Base-by-base conservation (phyloP, 2,113 vertebrate species). In the Kryptolebias marmoratus region DNA sequence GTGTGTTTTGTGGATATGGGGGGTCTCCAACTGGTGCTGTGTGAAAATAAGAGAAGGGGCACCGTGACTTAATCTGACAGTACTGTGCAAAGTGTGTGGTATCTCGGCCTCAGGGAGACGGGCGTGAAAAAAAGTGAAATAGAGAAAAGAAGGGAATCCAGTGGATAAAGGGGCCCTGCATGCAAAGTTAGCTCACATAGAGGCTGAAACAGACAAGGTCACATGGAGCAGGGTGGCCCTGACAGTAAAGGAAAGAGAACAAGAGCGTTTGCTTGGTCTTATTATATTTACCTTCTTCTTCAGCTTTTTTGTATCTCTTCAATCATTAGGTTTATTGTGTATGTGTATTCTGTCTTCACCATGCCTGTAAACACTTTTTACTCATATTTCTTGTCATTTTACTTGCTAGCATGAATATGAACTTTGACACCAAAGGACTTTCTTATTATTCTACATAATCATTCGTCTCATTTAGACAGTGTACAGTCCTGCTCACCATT, bases 191-290 rank as follows among this genome's bases (percentile, higher is more conserved):
- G 78, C 81, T 84, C 89, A 89, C 67, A 82, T 88, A 86, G 88
- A 84, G 88, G 72, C 69, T 30, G 82, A 88, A 90, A 92, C 89
- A 89, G 93, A 90, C 91, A 93, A 91, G 93, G 92, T 94, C 93
- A 93, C 67, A 75, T 81, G 77, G 88, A 88, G 83, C 92, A 88
- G 87, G 89, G 89, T 92, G 89, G 90, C 89, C 91, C 89, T 88
- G 88, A 88, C 75, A 84, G 86, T 73, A 63, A 79, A 72, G 74
- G 74, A 82, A 84, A 79, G 70, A 30, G 64, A 77, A 81, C 32
- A 65, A 22, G 77, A 75, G 82, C 66, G 75, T 68, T 45, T 39
- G 65, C 72, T 87, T 71, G 69, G 80, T 86, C 88, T 85, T 81
- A 87, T 75, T 79, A 67, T 83, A 81, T 91, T 88, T 89, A 81